These are phyloP conservation scores for Orussus abietinus DNA, from an alignment of 1,140 invertebrate genomes.

Conservation along the genomic window DNA sequence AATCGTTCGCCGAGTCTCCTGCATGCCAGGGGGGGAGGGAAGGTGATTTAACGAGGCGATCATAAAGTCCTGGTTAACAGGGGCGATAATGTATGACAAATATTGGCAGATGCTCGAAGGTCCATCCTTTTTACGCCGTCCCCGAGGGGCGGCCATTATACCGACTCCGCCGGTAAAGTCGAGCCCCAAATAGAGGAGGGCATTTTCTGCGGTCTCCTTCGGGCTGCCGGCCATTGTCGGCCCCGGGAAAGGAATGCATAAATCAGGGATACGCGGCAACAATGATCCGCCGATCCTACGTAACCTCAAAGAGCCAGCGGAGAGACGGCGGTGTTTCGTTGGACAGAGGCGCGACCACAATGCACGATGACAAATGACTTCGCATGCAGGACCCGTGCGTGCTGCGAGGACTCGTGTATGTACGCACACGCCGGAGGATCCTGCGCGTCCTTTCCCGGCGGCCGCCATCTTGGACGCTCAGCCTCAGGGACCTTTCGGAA, in stretches of 20 bases:
- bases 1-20: no score
- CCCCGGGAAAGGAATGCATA: constrained; percentile 41
- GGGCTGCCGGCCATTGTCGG: constrained; percentile 6
- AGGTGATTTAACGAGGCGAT: constrained; percentile 38
- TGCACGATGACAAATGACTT: constrained; percentile 51
- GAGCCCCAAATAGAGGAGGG: constrained; percentile 37
- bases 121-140: background rate
- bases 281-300: constrained; percentile 21
- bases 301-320: constrained; percentile 12
- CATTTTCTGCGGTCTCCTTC: constrained; percentile 41
- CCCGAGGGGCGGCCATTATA: no score
- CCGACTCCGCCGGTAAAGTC: no score
- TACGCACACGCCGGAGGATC: no score
- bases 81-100: constrained; percentile 53
- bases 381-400: no score
- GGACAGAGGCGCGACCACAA: constrained; percentile 49
- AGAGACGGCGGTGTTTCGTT: constrained; percentile 19
- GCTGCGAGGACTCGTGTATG: no score
- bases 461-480: no score
- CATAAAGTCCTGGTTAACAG: constrained; percentile 44
- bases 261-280: constrained; percentile 36
- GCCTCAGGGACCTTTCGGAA: no score
- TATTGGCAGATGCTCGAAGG: constrained; percentile 52
- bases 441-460: no score
- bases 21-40: no score